Percentiles rank a stretch among this genome's conserved stretches.
Evolutionary conservation across 1,140 invertebrate genomes (phyloP).

Genomic region (Trypoxylus dichotomus): DNA sequence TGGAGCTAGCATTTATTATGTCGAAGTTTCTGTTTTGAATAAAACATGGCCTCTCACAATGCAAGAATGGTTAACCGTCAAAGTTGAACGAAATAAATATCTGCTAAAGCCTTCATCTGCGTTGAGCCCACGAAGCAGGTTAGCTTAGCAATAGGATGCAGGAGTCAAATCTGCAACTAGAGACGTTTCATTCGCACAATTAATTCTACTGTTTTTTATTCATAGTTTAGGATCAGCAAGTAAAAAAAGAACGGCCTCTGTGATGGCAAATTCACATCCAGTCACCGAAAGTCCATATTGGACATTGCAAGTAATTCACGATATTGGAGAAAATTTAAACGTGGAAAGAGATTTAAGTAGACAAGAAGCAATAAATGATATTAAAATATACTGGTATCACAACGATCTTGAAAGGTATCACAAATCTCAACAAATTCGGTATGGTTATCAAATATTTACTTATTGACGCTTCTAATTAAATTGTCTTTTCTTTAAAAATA

Average conservation of each 20-base stretch:
- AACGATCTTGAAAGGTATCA: slow-evolving; percentile 6
- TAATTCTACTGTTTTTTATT: too few relatives aligned
- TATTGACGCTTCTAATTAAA: neutral
- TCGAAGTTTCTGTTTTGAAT: slow-evolving; percentile 43
- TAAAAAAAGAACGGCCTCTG: neutral
- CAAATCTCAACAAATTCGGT: slow-evolving; percentile 17
- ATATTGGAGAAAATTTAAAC: neutral
- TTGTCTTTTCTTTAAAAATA: neutral
- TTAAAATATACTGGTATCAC: slow-evolving; percentile 25
- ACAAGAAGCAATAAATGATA: slow-evolving; percentile 28
- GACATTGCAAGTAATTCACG: slow-evolving; percentile 20
- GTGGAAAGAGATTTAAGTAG: slow-evolving; percentile 1
- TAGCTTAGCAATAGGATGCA: neutral
- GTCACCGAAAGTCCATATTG: neutral
- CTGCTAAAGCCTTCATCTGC: neutral
- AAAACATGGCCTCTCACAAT: slow-evolving; percentile 47
- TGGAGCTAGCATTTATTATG: slow-evolving; percentile 32
- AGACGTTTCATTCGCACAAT: too few relatives aligned
- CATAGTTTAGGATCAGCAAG: neutral
- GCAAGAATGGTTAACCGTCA: slow-evolving; percentile 41
- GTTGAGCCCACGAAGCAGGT: neutral
- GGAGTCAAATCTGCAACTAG: neutral
- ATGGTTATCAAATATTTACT: neutral
- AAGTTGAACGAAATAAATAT: slow-evolving; percentile 2
- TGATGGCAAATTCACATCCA: neutral